These are phyloP conservation scores for Agelastica alni DNA, from an alignment of 2,888 invertebrate species.

Conservation along the genomic window DNA sequence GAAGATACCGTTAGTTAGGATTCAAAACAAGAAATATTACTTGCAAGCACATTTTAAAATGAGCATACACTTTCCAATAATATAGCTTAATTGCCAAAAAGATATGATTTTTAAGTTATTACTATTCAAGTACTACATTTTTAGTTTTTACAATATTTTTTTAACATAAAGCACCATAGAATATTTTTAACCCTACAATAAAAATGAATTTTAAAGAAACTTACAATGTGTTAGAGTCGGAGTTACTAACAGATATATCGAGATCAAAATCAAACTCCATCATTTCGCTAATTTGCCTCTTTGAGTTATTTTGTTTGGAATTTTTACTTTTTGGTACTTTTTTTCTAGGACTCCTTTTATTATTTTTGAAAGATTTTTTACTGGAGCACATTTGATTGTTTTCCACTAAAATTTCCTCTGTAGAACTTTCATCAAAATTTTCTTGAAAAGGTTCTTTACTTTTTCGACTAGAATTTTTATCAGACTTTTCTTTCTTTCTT, in stretches of 20 bases:
- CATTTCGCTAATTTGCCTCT: slow-evolving; percentile 27
- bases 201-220: no score
- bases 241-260: slow-evolving; percentile 19
- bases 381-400: slow-evolving; percentile 11
- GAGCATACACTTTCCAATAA: no score
- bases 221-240: slow-evolving; percentile 12
- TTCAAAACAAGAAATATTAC: no score
- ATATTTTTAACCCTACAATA: no score
- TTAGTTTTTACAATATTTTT: no score
- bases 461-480: slow-evolving; percentile 34
- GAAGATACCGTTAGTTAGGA: no score
- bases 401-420: slow-evolving; percentile 11
- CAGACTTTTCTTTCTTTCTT: slow-evolving; percentile 12
- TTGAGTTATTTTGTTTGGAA: slow-evolving; percentile 28
- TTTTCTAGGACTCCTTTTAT: slow-evolving; percentile 10
- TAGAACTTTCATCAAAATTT: slow-evolving; percentile 21
- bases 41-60: no score
- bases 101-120: no score
- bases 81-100: no score
- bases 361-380: slow-evolving; percentile 15
- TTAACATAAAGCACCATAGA: no score
- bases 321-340: slow-evolving; percentile 23
- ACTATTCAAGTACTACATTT: no score
- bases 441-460: slow-evolving; percentile 31
- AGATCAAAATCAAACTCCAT: slow-evolving; percentile 32